Base-by-base conservation (phyloP, 2,113 vertebrate genomes). In the Toxotes chatareus region DNA sequence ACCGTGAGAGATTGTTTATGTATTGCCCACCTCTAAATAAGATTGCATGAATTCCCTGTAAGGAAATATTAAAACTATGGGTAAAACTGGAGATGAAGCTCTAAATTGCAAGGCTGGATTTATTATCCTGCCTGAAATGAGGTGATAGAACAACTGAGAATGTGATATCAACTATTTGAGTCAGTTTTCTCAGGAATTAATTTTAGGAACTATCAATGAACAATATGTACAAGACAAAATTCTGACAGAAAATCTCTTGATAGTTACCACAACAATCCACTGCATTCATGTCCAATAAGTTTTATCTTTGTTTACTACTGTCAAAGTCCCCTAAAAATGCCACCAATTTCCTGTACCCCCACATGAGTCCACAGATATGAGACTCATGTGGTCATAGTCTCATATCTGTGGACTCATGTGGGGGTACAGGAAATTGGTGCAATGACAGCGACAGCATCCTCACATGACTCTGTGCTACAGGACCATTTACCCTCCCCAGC, bases 381-480 rank as follows among this genome's bases (percentile, higher is more conserved):
- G 71, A 46, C 49, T n/a, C n/a, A n/a, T n/a, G n/a, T n/a, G n/a
- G n/a, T n/a, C n/a, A n/a, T n/a, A n/a, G n/a, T n/a, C n/a, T n/a
- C n/a, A n/a, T n/a, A n/a, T n/a, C n/a, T n/a, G n/a, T n/a, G n/a
- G n/a, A n/a, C n/a, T n/a, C n/a, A n/a, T n/a, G n/a, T n/a, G n/a
- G n/a, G n/a, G n/a, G n/a, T n/a, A n/a, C n/a, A n/a, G n/a, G n/a
- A n/a, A n/a, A n/a, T n/a, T n/a, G n/a, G n/a, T n/a, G 47, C 7
- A 27, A 21, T n/a, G 67, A 53, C 10, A 64, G 55, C 1, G 1
- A 23, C 72, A 74, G 68, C 57, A 86, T 73, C 81, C 73, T 71
- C 0, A 14, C 36, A 67, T 77, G 77, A 81, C 84, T 73, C 62
- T 51, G 32, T 73, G 82, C 31, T 66, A 67, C 79, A 79, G 78